Conservation (phyloP, 2,113 vertebrate species). For the Albula goreensis region DNA sequence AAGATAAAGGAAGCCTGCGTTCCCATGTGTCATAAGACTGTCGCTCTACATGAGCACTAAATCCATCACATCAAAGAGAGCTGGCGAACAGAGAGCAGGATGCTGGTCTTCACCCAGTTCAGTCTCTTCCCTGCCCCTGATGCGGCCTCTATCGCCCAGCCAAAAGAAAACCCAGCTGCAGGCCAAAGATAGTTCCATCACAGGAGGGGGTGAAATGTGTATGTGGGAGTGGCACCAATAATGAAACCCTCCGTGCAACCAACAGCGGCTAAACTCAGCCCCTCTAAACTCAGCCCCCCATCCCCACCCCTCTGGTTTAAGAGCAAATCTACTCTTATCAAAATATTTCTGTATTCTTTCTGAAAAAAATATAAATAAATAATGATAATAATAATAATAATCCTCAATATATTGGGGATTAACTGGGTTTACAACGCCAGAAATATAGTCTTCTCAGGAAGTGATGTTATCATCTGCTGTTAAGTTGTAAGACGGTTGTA, state of each 20-base stretch:
- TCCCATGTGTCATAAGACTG: slow-evolving; percentile 55
- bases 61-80: slow-evolving; percentile 62
- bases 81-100: slow-evolving; percentile 7
- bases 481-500: neutral
- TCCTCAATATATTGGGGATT: neutral
- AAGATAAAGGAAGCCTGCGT: slow-evolving; percentile 51
- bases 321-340: neutral
- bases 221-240: too few species aligned
- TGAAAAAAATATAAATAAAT: neutral
- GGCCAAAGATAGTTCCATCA: neutral
- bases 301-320: neutral
- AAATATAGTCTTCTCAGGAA: neutral
- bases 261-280: too few species aligned
- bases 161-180: neutral
- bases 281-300: too few species aligned
- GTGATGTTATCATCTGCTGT: neutral
- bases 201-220: neutral
- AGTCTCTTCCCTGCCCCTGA: neutral
- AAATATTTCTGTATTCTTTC: neutral
- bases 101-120: neutral
- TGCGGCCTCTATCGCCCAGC: slow-evolving; percentile 7
- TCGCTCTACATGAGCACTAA: slow-evolving; percentile 60
- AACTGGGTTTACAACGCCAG: neutral
- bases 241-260: too few species aligned
- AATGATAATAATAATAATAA: neutral